Base-by-base conservation (phyloP, 2,113 vertebrate genomes). In the Tamias sibiricus region DNA sequence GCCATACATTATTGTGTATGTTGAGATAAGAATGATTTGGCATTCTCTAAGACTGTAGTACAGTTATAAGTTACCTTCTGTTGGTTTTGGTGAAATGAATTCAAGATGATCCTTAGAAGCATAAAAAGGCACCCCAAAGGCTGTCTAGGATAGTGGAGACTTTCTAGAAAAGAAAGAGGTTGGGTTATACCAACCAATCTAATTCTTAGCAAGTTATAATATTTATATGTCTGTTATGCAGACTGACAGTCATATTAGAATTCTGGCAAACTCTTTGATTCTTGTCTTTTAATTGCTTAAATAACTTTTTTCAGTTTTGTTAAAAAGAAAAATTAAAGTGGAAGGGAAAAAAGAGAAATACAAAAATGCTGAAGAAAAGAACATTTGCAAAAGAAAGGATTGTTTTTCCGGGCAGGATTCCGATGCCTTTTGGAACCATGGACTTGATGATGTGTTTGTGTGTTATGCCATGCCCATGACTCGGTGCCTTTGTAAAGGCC, bases 321-420 rank as follows among this genome's bases (percentile, higher is more conserved):
- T 81, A 44, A 52, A 77, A 57, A 62, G 30, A 95, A 84, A 64
- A 82, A 91, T 62, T 62, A 59, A 32, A 85, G 26, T 92, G 68
- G 95, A 57, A 86, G n/a, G 6, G 24, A 69, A 83, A 62, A 19
- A 95, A 81, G 47, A 81, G n/a, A 93, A 87, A 93, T 95, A 71
- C 44, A 64, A 87, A 93, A 87, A 49, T 12, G n/a, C 30, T 71
- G 40, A 68, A 76, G 49, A 81, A 64, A 72, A 90, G 59, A 91
- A 80, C 2, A 24, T 87, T 20, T 22, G 52, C 28, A 54, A 57
- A 91, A 77, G 37, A 72, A 77, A 94, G 69, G 19, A 0, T 90
- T 59, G 19, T 59, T 83, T 84, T 86, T 89, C 54, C 49, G 59
- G 84, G 71, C 42, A 71, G 42, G 93, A 75, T 80, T 95, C 47